Evolutionary conservation across 1,140 invertebrate species (phyloP).

Genomic region (Trinorchestia longiramus): DNA sequence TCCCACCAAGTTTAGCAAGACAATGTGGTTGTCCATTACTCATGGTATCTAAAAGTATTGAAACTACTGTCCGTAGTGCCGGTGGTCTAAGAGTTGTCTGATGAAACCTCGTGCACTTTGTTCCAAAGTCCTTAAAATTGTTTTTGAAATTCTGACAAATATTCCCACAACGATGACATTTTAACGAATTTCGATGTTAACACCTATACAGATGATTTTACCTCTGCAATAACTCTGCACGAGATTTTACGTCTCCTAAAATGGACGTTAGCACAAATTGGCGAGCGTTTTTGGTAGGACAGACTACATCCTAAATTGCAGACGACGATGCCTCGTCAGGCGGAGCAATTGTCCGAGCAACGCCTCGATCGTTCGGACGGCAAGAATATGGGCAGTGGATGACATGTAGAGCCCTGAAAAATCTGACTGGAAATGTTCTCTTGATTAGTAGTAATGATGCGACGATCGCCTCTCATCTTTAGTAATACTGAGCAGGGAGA

Average conservation of each 20-base stretch:
- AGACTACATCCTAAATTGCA: background rate
- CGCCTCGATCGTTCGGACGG: background rate
- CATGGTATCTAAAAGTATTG: background rate
- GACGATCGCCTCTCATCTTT: no score
- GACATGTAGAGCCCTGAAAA: background rate
- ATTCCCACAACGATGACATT: no score
- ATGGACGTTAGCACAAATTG: background rate
- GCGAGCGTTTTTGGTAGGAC: background rate
- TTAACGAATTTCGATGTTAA: no score
- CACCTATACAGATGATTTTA: no score
- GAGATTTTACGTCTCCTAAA: no score
- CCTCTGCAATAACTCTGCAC: no score
- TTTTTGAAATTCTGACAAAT: no score
- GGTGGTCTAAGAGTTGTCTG: background rate
- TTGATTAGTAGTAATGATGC: constrained; percentile 4
- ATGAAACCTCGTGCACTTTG: background rate
- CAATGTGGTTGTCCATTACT: background rate
- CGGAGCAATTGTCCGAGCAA: background rate
- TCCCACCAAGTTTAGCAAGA: background rate
- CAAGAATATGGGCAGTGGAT: background rate
- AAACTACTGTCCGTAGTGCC: no score
- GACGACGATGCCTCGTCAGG: background rate
- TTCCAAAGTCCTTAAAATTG: no score
- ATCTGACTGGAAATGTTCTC: background rate
- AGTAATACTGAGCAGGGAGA: no score